phyloP scores from a whole-genome alignment of 2,888 invertebrate species.

The Cartodere bifasciata region DNA sequence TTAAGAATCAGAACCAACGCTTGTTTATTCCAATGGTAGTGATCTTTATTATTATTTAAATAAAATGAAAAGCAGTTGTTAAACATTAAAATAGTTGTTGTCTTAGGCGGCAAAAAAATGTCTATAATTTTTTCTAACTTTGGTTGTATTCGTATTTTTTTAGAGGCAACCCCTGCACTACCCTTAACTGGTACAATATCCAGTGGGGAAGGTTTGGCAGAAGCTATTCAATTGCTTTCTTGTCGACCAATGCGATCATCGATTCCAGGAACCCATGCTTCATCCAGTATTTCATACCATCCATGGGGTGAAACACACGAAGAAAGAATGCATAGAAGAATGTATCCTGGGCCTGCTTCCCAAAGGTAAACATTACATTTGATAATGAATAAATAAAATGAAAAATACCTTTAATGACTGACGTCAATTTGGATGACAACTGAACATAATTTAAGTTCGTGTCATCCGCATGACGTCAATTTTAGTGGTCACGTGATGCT shows the following conservation, averaged over 20 bases:
- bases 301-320: constrained; percentile 32
- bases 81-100: constrained; percentile 2
- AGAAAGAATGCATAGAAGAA: constrained; percentile 31
- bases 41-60: too few relatives aligned
- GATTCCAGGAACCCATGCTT: constrained; percentile 26
- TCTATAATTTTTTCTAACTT: too few relatives aligned
- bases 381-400: too few relatives aligned
- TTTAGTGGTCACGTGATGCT: too few relatives aligned
- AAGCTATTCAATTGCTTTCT: constrained; percentile 52
- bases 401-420: too few relatives aligned
- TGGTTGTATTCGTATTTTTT: constrained; percentile 5
- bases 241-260: constrained; percentile 39
- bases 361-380: constrained; percentile 32
- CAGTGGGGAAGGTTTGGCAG: constrained; percentile 52
- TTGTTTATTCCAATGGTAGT: too few relatives aligned
- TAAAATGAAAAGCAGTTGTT: not conserved
- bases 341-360: constrained; percentile 29
- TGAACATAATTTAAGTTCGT: too few relatives aligned
- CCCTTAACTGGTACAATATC: constrained; percentile 32
- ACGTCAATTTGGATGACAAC: too few relatives aligned
- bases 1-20: too few relatives aligned
- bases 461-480: too few relatives aligned
- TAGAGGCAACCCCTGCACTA: constrained; percentile 19
- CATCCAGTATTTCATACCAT: constrained; percentile 21
- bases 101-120: too few relatives aligned